Evolutionary conservation across 2,888 invertebrate genomes (phyloP), one percentile per base, ranked within the genome.

Genomic region (Hirtodrosophila alboralis): DNA sequence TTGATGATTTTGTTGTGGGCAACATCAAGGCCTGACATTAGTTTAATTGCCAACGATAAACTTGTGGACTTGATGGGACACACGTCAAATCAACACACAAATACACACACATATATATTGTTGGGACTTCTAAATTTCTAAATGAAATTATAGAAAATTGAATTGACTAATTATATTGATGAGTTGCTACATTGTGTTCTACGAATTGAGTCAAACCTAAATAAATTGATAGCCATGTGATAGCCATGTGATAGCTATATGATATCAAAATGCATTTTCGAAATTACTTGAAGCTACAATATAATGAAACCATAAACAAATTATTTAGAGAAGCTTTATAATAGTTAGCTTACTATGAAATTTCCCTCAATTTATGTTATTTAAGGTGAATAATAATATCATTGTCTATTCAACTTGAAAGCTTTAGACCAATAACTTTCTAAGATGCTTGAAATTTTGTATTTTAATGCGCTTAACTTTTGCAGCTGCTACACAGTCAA

Each of bases 151-250:
- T 45, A 57, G 57, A 51, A 59, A n/a, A 84, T 76, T 76, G 80
- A 80, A 69, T 84, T 73, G 80, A 80, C 58, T 73, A 84, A 80
- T 78, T 84, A 72, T 59, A 71, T 60, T 75, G 52, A 66, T 41
- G 66, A 44, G 36, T 27, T 18, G 10, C 9, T 7, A 16, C 62
- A 48, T 21, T 43, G 23, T 23, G n/a, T n/a, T n/a, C n/a, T n/a
- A n/a, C n/a, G n/a, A n/a, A n/a, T n/a, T n/a, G n/a, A n/a, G n/a
- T n/a, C n/a, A n/a, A n/a, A n/a, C n/a, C n/a, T n/a, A n/a, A n/a
- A n/a, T n/a, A n/a, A n/a, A n/a, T n/a, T n/a, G n/a, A n/a, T n/a
- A n/a, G n/a, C n/a, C n/a, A n/a, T n/a, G n/a, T n/a, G n/a, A n/a
- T n/a, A n/a, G n/a, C n/a, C n/a, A n/a, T n/a, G n/a, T n/a, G n/a